Evolutionary conservation across 2,113 vertebrate species (phyloP).

Genomic region (Hemiprocne comata): DNA sequence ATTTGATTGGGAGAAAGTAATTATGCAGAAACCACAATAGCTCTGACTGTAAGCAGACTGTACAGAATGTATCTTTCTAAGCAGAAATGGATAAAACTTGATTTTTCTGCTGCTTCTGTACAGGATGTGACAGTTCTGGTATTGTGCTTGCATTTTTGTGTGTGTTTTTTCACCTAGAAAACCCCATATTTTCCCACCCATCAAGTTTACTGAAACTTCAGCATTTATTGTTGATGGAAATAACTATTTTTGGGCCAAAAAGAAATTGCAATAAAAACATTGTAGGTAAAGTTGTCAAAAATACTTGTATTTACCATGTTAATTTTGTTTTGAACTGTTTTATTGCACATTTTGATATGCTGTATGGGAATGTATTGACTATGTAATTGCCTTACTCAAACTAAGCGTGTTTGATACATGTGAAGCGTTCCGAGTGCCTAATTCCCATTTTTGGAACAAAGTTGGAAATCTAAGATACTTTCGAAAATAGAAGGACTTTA

Average conservation of each 20-base stretch:
- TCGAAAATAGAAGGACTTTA: background rate
- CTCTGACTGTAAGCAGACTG: slow-evolving; percentile 20
- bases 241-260: background rate
- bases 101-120: slow-evolving; percentile 23
- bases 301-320: background rate
- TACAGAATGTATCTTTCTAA: slow-evolving; percentile 3
- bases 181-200: background rate
- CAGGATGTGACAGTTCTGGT: slow-evolving; percentile 6
- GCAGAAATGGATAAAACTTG: slow-evolving; percentile 35
- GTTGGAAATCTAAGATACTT: background rate
- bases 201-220: slow-evolving; percentile 17
- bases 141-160: background rate
- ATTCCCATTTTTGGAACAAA: background rate
- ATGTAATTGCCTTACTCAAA: background rate
- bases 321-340: background rate
- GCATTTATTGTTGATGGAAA: background rate
- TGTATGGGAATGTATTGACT: background rate
- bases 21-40: slow-evolving; percentile 40
- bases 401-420: background rate
- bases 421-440: background rate
- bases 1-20: slow-evolving; percentile 41
- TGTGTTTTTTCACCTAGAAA: slow-evolving; percentile 53
- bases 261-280: background rate
- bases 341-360: background rate
- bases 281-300: background rate